Percentiles rank a stretch among this genome's conserved stretches.
Conservation (phyloP, 1,140 invertebrate genomes). For the Gryllus bimaculatus region DNA sequence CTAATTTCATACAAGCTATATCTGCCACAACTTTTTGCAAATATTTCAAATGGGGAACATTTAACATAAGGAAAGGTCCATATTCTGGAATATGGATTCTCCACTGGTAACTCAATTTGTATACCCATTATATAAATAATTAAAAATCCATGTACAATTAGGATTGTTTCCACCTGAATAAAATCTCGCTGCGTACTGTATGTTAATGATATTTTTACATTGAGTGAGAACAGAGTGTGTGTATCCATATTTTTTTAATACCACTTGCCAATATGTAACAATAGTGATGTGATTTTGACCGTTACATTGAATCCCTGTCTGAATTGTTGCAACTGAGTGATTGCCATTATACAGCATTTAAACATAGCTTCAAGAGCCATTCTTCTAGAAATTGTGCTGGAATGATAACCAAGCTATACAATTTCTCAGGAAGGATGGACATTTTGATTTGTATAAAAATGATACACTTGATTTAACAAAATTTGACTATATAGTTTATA, state of each 20-base stretch:
- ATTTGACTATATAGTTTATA: neutral
- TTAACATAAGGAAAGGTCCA: neutral
- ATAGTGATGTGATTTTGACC: neutral
- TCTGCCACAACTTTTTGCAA: constrained; percentile 4
- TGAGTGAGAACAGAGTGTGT: constrained; percentile 3
- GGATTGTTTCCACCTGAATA: neutral
- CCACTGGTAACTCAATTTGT: neutral
- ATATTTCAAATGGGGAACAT: neutral
- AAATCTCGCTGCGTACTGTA: neutral
- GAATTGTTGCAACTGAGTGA: neutral
- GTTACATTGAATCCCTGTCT: neutral
- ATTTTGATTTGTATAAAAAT: neutral
- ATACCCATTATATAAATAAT: neutral
- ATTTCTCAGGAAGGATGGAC: neutral
- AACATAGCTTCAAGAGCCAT: neutral
- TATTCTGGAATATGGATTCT: neutral
- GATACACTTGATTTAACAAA: neutral
- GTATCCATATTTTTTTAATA: constrained; percentile 6
- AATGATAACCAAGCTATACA: too few species aligned
- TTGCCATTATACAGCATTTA: too few species aligned
- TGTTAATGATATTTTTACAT: constrained; percentile 6
- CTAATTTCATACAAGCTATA: neutral
- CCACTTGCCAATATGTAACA: neutral
- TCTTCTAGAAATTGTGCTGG: neutral
- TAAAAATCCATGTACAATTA: neutral